Base-by-base conservation (phyloP, 2,888 invertebrate genomes). In the Pecten maximus region DNA sequence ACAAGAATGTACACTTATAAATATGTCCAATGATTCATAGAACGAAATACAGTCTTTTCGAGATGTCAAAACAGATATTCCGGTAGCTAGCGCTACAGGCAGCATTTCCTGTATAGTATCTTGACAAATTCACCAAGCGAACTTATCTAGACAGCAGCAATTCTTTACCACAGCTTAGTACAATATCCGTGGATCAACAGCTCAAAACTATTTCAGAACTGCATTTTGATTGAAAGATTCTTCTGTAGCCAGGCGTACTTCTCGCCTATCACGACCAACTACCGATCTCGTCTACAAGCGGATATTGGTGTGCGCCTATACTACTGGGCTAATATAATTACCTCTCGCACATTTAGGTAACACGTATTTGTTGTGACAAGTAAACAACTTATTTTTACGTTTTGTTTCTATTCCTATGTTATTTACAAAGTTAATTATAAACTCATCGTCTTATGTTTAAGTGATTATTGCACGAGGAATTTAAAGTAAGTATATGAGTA, bases 251-350 rank as follows among this genome's bases (percentile, higher is more conserved):
- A 1, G 35, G 6, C 74, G 35, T 35, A 74, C 74, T 15, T 6
- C 35, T 74, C 28, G 35, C 74, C 74, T 74, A 28, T 74, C 74
- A 74, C 74, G 3, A 74, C 74, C 35, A 28, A 74, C 35, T 74
- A 74, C 35, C 74, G 74, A 54, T 54, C 54, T 54, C 54, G 54
- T 54, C 74, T 74, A 74, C 74, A 28, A 35, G 74, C 74, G 28
- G 74, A 74, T 35, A 35, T 54, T 74, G 35, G 35, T 74, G 28
- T 35, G 35, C 35, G 74, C 23, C 74, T 35, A 23, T 23, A 74
- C 74, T 74, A 1, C 74, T 10, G 35, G 23, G 74, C 28, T 74
- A 6, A 60, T 60, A 35, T 23, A 15, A 74, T 74, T 35, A 35
- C 8, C 74, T 28, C 74, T 74, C 28, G 3, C 28, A 35, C 6